A percentile compares a stretch with the other conserved stretches of the same genome.
Conservation (phyloP, 1,140 invertebrate genomes). For the Meloidogyne chitwoodi region DNA sequence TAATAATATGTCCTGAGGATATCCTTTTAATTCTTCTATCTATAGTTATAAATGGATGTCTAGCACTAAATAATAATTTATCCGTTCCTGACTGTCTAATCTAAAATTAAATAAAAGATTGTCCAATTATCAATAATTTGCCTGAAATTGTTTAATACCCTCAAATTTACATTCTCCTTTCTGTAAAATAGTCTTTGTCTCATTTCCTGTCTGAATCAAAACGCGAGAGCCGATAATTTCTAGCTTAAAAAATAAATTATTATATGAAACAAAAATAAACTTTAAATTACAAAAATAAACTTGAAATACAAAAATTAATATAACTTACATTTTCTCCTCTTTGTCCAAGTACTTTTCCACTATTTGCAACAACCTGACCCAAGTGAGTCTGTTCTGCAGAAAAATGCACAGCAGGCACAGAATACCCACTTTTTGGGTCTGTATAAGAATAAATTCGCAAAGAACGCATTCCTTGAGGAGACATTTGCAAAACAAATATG, state of each 20-base stretch:
- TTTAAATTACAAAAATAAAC: not conserved
- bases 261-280: not conserved
- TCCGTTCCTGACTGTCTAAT: slow-evolving; percentile 28
- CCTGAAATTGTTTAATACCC: slow-evolving; percentile 32
- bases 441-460: slow-evolving; percentile 30
- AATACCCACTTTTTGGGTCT: slow-evolving; percentile 34
- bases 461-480: slow-evolving; percentile 19
- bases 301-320: not conserved
- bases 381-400: slow-evolving; percentile 42
- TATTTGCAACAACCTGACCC: slow-evolving; percentile 45
- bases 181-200: slow-evolving; percentile 37
- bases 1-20: slow-evolving; percentile 41
- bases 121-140: not conserved
- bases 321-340: slow-evolving; percentile 24
- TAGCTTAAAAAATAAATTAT: not conserved
- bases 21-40: slow-evolving; percentile 42
- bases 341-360: slow-evolving; percentile 47
- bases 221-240: slow-evolving; percentile 8
- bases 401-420: slow-evolving; percentile 46
- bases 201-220: slow-evolving; percentile 19
- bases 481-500: slow-evolving; percentile 18
- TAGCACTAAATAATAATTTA: slow-evolving; percentile 46
- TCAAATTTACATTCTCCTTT: slow-evolving; percentile 46
- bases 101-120: not conserved
- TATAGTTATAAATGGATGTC: slow-evolving; percentile 40